Conservation (phyloP, 2,113 vertebrate genomes). For the Cacatua alba region DNA sequence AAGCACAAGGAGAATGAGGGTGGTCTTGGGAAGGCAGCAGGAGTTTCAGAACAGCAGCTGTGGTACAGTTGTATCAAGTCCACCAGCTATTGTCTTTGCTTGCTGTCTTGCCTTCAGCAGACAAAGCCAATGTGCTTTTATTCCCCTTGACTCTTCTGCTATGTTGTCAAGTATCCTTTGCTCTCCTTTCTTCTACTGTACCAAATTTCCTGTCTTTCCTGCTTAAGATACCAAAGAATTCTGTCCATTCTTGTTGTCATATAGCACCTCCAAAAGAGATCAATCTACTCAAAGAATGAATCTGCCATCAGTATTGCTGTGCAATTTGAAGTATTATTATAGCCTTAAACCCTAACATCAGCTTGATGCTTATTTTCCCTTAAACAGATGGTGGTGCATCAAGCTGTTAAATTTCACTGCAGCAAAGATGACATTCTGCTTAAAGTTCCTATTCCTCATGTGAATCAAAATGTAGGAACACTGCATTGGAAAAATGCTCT, state of each 20-base stretch:
- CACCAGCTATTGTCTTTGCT: not conserved
- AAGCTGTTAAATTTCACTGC: slow-evolving; percentile 26
- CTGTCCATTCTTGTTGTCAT: not conserved
- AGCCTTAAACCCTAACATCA: not conserved
- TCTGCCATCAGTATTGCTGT: not conserved
- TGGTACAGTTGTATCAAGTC: not conserved
- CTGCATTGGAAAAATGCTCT: not conserved
- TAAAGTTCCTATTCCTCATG: not conserved
- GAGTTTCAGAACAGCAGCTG: not conserved
- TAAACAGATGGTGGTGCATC: slow-evolving; percentile 6
- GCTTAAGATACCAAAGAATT: not conserved
- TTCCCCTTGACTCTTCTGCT: not conserved
- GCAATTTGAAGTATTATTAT: not conserved
- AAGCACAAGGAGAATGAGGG: not conserved
- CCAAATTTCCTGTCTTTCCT: not conserved
- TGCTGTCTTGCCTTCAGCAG: not conserved
- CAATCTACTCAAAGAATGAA: not conserved
- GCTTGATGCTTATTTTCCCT: not conserved
- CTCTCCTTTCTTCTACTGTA: not conserved
- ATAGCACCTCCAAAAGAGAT: not conserved
- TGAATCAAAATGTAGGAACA: not conserved
- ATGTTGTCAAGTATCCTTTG: not conserved
- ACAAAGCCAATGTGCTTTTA: not conserved
- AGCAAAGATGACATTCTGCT: not conserved
- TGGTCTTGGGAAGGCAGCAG: not conserved